These are phyloP conservation scores for Drosophila eohydei DNA, from an alignment of 2,888 invertebrate species.

Conservation along the genomic window DNA sequence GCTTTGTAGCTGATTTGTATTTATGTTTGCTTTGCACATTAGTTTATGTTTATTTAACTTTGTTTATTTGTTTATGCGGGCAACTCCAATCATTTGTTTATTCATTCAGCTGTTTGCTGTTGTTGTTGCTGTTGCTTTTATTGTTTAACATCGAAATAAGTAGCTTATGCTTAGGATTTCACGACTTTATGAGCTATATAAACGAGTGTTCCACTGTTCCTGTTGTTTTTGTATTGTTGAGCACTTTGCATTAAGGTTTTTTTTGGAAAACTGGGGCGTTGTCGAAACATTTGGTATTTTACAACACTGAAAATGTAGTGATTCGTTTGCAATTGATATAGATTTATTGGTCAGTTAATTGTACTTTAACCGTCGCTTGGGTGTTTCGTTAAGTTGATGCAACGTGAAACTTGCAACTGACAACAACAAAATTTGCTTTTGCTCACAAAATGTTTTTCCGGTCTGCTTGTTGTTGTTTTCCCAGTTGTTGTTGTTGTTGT, in stretches of 20 bases:
- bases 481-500: constrained; percentile 29
- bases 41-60: constrained; percentile 69
- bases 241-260: constrained; percentile 29
- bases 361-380: constrained; percentile 38
- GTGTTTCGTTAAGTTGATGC: constrained; percentile 41
- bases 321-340: constrained; percentile 3
- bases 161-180: constrained; percentile 64
- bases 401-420: constrained; percentile 48
- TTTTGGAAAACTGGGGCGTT: constrained; percentile 13
- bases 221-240: constrained; percentile 35
- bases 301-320: constrained; percentile 28
- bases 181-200: constrained; percentile 51
- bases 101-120: constrained; percentile 18
- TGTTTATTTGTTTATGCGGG: constrained; percentile 54
- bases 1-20: constrained; percentile 46
- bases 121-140: constrained; percentile 29
- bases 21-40: constrained; percentile 68
- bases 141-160: constrained; percentile 53
- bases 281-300: constrained; percentile 11
- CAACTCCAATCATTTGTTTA: constrained; percentile 45
- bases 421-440: constrained; percentile 47
- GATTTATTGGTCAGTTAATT: constrained; percentile 24
- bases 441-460: constrained; percentile 57
- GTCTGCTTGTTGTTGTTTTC: constrained; percentile 39
- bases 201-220: constrained; percentile 20